Percentiles rank a stretch among this genome's conserved stretches.
Evolutionary conservation across 2,888 invertebrate species (phyloP).

Genomic region (Pharmacophagus antenor): DNA sequence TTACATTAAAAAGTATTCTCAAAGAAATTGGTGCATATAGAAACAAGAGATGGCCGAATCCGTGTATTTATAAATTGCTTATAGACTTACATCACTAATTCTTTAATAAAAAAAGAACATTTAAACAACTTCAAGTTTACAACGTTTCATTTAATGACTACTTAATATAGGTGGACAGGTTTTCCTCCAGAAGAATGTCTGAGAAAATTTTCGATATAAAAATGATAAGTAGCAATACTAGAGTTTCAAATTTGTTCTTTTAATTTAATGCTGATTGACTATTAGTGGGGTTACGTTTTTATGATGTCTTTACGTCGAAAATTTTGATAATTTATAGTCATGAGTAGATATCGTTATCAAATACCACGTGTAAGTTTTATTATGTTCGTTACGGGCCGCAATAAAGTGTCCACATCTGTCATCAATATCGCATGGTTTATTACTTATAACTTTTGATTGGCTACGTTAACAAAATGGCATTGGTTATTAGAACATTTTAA

Average conservation of each 20-base stretch:
- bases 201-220: background rate
- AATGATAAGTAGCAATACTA: background rate
- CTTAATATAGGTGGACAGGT: background rate
- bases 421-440: constrained; percentile 3
- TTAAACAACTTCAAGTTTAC: background rate
- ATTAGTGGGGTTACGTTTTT: constrained; percentile 4
- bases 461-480: background rate
- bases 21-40: too few relatives aligned
- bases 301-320: background rate
- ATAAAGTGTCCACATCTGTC: background rate
- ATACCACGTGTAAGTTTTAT: constrained; percentile 3
- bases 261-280: constrained; percentile 1
- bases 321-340: constrained; percentile 4
- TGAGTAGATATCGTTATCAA: background rate
- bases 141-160: background rate
- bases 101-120: too few relatives aligned
- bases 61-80: too few relatives aligned
- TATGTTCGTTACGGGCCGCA: background rate
- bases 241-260: background rate
- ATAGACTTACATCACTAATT: too few relatives aligned
- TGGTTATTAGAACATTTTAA: too few relatives aligned
- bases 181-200: background rate
- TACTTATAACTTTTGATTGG: background rate
- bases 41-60: too few relatives aligned
- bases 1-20: too few relatives aligned